Percentiles rank a stretch among this genome's conserved stretches.
These are phyloP conservation scores for Ophonus ardosiacus DNA, from an alignment of 2,888 invertebrate species.

Conservation along the genomic window DNA sequence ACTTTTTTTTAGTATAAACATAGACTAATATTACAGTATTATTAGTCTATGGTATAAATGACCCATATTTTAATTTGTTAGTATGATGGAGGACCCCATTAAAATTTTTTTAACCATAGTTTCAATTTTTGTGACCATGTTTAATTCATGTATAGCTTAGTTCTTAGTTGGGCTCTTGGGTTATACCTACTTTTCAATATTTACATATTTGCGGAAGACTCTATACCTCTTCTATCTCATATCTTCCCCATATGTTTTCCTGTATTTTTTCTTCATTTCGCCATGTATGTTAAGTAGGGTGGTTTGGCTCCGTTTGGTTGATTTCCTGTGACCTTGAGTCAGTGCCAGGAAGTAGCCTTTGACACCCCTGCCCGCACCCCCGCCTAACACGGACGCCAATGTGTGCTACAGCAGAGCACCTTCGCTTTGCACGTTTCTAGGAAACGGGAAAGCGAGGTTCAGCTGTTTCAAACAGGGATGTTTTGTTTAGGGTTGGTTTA, in stretches of 20 bases:
- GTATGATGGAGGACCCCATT: no score
- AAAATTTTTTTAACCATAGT: no score
- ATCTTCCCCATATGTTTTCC: slow-evolving; percentile 6
- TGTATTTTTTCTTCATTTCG: slow-evolving; percentile 10
- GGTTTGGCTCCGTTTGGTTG: slow-evolving; percentile 27
- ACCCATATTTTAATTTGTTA: no score
- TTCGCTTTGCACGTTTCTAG: slow-evolving; percentile 16
- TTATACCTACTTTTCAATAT: no score
- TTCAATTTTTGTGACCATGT: no score
- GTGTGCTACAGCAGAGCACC: not conserved
- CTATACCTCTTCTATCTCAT: not conserved
- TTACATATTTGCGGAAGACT: not conserved
- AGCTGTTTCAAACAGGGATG: no score
- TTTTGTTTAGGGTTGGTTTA: no score
- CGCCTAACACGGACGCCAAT: slow-evolving; percentile 8
- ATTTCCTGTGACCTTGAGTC: slow-evolving; percentile 51
- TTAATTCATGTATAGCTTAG: no score
- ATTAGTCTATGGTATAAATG: no score
- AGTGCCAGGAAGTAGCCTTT: slow-evolving; percentile 58
- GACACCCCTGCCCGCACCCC: slow-evolving; percentile 25
- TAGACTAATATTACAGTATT: no score
- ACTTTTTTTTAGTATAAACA: no score
- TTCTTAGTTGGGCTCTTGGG: no score
- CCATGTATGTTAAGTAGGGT: slow-evolving; percentile 17
- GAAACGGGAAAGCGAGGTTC: not conserved